These are phyloP conservation scores for Poecilia latipinna DNA, from an alignment of 2,113 vertebrate genomes.

Conservation along the genomic window DNA sequence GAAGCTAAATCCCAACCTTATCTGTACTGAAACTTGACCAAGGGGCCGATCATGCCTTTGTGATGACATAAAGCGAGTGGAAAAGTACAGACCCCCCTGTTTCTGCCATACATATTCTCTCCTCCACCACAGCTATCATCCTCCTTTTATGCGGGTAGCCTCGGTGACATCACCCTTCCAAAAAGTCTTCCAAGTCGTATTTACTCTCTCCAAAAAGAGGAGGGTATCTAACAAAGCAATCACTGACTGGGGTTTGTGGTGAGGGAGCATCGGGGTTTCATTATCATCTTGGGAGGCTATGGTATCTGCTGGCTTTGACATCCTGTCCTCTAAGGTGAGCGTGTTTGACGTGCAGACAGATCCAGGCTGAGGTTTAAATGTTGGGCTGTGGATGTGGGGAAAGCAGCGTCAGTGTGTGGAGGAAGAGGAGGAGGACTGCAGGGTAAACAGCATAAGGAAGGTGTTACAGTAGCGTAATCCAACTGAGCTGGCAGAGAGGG, in stretches of 20 bases:
- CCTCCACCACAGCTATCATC: conserved; percentile 54
- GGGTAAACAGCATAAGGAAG: conserved; percentile 79
- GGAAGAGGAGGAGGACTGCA: conserved; percentile 32
- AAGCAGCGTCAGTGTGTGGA: conserved; percentile 21
- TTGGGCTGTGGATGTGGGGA: conserved; percentile 50
- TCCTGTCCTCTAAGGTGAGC: conserved; percentile 35
- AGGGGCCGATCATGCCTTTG: conserved; percentile 66
- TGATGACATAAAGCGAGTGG: conserved; percentile 70
- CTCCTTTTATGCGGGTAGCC: conserved; percentile 69
- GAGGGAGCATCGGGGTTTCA: conserved; percentile 62
- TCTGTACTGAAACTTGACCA: conserved; percentile 67
- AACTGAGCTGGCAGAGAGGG: conserved; percentile 58
- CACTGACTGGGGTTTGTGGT: conserved; percentile 52
- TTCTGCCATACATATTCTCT: conserved; percentile 61
- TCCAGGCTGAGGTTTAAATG: conserved; percentile 31
- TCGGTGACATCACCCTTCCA: conserved; percentile 71
- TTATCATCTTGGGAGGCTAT: conserved; percentile 72
- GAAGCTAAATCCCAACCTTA: conserved; percentile 51
- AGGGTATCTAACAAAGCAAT: conserved; percentile 62
- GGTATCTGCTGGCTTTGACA: conserved; percentile 63
- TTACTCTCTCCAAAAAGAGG: conserved; percentile 67
- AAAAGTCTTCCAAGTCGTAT: conserved; percentile 54
- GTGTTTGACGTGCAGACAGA: conserved; percentile 33
- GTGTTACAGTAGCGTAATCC: conserved; percentile 78
- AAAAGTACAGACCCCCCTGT: conserved; percentile 73